These are phyloP conservation scores for Psettodes erumei DNA, from an alignment of 2,113 vertebrate species.

Conservation along the genomic window DNA sequence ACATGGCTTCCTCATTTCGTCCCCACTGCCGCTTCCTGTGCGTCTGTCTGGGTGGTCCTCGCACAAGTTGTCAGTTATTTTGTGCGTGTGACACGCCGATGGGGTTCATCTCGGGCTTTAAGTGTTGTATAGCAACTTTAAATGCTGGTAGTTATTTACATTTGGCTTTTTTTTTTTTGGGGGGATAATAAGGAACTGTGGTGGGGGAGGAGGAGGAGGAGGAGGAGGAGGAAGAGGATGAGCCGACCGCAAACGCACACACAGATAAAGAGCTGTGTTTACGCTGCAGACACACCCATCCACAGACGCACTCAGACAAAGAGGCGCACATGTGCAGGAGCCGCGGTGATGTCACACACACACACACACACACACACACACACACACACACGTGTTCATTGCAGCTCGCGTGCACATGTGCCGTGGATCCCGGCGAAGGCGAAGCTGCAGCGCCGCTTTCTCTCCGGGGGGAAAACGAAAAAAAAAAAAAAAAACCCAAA, in stretches of 20 bases:
- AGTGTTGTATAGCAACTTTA: slow-evolving; percentile 14
- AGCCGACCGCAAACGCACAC: slow-evolving; percentile 62
- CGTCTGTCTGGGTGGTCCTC: slow-evolving; percentile 71
- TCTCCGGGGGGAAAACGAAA: slow-evolving; percentile 38
- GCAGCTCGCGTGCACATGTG: slow-evolving; percentile 64
- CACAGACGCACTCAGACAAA: slow-evolving; percentile 50
- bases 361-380: no score
- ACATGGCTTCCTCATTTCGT: slow-evolving; percentile 37
- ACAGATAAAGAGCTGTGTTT: slow-evolving; percentile 28
- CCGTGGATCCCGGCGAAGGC: slow-evolving; percentile 64
- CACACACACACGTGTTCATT: slow-evolving; percentile 73
- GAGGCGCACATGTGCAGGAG: slow-evolving; percentile 66
- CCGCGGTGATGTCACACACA: slow-evolving; percentile 63
- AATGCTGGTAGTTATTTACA: slow-evolving; percentile 44
- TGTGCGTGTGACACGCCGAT: slow-evolving; percentile 23
- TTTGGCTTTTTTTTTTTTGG: slow-evolving; percentile 32
- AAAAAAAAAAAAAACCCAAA: no score
- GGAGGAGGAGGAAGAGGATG: slow-evolving; percentile 47
- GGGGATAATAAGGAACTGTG: slow-evolving; percentile 61
- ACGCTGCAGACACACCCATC: slow-evolving; percentile 26
- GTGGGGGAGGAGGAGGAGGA: slow-evolving; percentile 54
- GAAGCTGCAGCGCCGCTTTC: slow-evolving; percentile 45
- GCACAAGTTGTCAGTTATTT: slow-evolving; percentile 50
- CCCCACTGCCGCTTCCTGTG: slow-evolving; percentile 43
- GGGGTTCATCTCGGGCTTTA: slow-evolving; percentile 42